These are phyloP conservation scores for Pseudorectes ferrugineus DNA, from an alignment of 2,113 vertebrate species.

Conservation along the genomic window DNA sequence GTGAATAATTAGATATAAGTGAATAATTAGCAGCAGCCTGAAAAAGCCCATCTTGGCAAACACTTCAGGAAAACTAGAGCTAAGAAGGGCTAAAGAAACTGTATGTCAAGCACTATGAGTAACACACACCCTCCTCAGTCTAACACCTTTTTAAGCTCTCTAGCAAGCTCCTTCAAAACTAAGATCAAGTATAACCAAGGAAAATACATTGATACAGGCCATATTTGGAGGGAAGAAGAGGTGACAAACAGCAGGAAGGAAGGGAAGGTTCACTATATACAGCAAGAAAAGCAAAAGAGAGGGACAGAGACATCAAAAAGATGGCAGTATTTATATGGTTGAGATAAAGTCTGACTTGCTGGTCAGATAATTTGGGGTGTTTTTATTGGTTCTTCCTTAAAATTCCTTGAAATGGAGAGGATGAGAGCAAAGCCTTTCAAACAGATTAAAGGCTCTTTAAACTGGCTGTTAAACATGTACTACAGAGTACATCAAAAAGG, in stretches of 20 bases:
- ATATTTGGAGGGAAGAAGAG: neutral
- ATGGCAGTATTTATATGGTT: fast-evolving
- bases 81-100: neutral
- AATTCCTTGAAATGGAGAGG: neutral
- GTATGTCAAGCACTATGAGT: neutral
- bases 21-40: neutral
- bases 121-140: neutral
- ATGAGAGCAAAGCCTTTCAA: neutral
- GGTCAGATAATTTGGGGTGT: neutral
- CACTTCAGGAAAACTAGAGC: neutral
- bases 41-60: neutral
- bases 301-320: neutral
- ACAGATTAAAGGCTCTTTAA: neutral
- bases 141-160: neutral
- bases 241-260: neutral
- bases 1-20: neutral
- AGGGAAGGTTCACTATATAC: neutral
- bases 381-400: neutral
- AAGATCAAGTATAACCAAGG: neutral
- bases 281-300: neutral
- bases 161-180: neutral
- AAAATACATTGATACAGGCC: neutral
- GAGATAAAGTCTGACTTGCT: neutral
- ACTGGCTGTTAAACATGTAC: neutral
- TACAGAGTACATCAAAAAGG: neutral